Conservation (phyloP, 2,113 vertebrate species). For the Caranx melampygus region DNA sequence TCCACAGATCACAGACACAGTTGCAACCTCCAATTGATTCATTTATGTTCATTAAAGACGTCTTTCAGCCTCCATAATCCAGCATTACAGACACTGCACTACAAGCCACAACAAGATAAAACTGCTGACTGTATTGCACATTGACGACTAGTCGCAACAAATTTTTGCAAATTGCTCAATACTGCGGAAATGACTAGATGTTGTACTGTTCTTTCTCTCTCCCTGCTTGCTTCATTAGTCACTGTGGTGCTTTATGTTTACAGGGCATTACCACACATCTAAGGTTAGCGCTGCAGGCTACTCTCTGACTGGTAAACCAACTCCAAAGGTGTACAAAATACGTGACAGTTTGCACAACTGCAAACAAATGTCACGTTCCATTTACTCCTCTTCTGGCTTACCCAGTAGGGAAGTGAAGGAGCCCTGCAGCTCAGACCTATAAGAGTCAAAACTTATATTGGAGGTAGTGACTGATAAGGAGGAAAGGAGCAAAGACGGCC, state of each 20-base stretch:
- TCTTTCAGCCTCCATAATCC: slow-evolving; percentile 22
- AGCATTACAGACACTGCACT: background rate
- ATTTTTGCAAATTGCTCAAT: slow-evolving; percentile 63
- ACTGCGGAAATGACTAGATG: slow-evolving; percentile 48
- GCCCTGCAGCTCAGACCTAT: background rate
- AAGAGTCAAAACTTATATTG: slow-evolving; percentile 5
- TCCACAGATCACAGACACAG: slow-evolving; percentile 17
- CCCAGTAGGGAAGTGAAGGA: slow-evolving; percentile 11
- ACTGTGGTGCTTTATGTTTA: background rate
- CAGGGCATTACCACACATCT: slow-evolving; percentile 3
- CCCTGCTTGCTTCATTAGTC: slow-evolving; percentile 11
- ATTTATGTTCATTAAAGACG: background rate
- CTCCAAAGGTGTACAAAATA: slow-evolving; percentile 1
- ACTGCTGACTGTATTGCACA: slow-evolving; percentile 35
- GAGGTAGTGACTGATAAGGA: background rate
- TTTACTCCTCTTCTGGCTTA: background rate
- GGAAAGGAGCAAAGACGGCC: slow-evolving; percentile 45
- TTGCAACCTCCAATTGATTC: slow-evolving; percentile 6
- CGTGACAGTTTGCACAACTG: background rate
- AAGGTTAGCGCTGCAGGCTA: slow-evolving; percentile 14
- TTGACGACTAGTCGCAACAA: slow-evolving; percentile 41
- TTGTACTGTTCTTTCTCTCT: slow-evolving; percentile 27
- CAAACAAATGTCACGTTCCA: slow-evolving; percentile 21
- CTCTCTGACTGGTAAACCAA: slow-evolving; percentile 4
- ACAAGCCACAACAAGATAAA: slow-evolving; percentile 60